Evolutionary conservation across 2,113 vertebrate genomes (phyloP), one percentile per base, ranked within the genome.

Genomic region (Ceyx melanurus): DNA sequence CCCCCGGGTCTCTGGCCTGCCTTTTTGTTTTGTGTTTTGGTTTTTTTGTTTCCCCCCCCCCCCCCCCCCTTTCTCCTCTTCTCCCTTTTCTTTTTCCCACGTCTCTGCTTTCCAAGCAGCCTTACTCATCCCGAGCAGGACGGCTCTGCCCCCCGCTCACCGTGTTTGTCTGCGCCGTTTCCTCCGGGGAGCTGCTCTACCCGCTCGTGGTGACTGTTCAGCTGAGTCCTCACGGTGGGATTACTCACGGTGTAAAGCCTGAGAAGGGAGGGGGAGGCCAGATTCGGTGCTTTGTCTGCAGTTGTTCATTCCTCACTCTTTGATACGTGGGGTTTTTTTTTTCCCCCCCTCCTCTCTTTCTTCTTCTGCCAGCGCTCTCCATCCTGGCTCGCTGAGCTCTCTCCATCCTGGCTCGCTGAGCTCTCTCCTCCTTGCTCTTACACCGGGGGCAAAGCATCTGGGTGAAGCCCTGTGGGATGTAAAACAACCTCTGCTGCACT

Each of bases 121-220:
- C 50, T 96, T 93, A n/a, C 92, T 95, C 87, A 82, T 82, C 45
- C 8, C 1, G 53, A 88, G 88, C 64, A 15, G 94, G 78, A 66
- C 48, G 82, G 72, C 90, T 62, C 78, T 79, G 2, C 29, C 84
- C 84, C 11, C 66, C 72, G 22, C 86, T 90, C 58, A 37, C 74
- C 46, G 56, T 10, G 78, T 61, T 67, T 50, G 80, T 53, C 80
- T 33, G 92, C 65, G 14, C 17, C 31, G 86, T 21, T 96, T 92
- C 92, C 95, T 94, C 67, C 13, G 14, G 65, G 95, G 91, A 91
- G 94, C 88, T 92, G 92, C 88, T 88, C 28, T 42, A 25, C 91
- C 79, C 66, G 46, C 94, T 68, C 83, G 50, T 62, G 58, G 91
- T 65, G 88, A 64, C 90, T 71, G 33, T 94, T 83, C 53, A 90